A percentile compares a stretch with the other conserved stretches of the same genome.
Evolutionary conservation across 2,797 vertebrate genomes (phyloP).

Genomic region (Cyprinella venusta): DNA sequence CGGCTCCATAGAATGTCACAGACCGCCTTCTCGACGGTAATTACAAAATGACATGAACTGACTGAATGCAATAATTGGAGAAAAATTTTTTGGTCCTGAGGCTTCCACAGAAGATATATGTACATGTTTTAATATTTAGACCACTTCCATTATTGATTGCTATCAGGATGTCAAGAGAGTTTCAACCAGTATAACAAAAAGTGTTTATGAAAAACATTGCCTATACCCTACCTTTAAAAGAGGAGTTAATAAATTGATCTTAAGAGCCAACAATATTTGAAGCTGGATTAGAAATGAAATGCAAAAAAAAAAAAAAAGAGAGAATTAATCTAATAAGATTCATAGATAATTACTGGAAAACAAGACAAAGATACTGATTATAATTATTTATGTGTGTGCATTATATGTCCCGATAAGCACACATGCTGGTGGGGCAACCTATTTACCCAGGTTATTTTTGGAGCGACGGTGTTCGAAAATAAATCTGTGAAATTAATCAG

Average conservation of each 20-base stretch:
- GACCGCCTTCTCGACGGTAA: neutral
- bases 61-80: neutral
- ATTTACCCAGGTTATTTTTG: slow-evolving; percentile 67
- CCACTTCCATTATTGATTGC: neutral
- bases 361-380: neutral
- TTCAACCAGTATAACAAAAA: neutral
- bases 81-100: neutral
- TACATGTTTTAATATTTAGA: neutral
- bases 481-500: slow-evolving; percentile 70
- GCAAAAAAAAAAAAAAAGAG: neutral
- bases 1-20: neutral
- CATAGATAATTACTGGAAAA: neutral
- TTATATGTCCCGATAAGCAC: slow-evolving; percentile 33
- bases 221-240: neutral
- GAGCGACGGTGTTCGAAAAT: slow-evolving; percentile 65
- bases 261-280: neutral
- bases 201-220: neutral
- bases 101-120: too few species aligned
- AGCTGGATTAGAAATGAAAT: neutral
- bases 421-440: slow-evolving; percentile 46
- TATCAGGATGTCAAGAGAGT: neutral
- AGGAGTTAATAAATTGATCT: too few species aligned
- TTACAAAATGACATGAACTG: neutral
- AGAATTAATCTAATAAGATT: neutral
- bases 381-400: slow-evolving; percentile 5